Conservation (phyloP, 2,113 vertebrate species). For the Carassius carassius region DNA sequence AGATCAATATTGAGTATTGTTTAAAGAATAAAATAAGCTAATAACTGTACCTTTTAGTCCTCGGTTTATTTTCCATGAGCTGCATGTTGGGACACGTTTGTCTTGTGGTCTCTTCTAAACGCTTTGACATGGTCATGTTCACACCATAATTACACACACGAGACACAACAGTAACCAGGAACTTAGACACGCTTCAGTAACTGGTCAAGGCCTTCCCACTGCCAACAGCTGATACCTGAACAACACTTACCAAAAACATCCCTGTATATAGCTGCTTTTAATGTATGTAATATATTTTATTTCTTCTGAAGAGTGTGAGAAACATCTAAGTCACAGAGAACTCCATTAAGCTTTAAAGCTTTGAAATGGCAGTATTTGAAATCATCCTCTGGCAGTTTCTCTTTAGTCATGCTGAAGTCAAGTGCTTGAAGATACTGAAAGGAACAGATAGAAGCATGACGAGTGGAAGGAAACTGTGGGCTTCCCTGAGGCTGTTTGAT, state of each 20-base stretch:
- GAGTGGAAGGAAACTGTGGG: background rate
- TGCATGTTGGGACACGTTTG: conserved; percentile 29
- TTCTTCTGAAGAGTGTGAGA: background rate
- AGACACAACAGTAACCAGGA: conserved; percentile 52
- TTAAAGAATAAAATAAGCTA: background rate
- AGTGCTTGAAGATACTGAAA: background rate
- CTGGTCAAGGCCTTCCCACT: background rate
- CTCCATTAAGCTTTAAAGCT: background rate
- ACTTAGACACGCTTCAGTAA: conserved; percentile 38
- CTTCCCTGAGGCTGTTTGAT: conserved; percentile 9
- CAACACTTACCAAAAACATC: background rate
- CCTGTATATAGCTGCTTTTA: background rate
- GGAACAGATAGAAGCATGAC: background rate
- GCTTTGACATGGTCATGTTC: conserved; percentile 31
- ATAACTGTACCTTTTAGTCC: conserved; percentile 45
- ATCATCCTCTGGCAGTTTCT: background rate
- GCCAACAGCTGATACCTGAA: background rate
- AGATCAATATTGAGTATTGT: background rate
- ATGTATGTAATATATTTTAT: background rate
- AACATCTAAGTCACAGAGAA: background rate
- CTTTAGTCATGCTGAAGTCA: background rate
- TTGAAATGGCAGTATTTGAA: background rate
- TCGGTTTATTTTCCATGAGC: conserved; percentile 27
- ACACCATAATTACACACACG: conserved; percentile 40
- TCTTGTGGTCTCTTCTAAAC: conserved; percentile 12